Percentiles rank a stretch among this genome's conserved stretches.
Evolutionary conservation across 2,797 vertebrate genomes (phyloP).

Genomic region (Pteronotus mesoamericanus): DNA sequence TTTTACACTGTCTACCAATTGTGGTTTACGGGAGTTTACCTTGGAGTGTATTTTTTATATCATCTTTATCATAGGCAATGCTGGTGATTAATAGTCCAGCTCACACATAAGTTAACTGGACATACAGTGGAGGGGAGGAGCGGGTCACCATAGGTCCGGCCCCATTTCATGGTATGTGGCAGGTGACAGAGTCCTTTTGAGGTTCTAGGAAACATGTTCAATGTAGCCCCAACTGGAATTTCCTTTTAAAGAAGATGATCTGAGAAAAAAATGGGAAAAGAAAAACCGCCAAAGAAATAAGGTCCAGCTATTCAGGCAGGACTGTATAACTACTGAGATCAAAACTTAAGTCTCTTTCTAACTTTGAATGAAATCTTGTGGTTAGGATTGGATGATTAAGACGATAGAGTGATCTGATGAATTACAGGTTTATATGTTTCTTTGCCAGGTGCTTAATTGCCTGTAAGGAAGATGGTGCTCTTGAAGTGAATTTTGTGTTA

Average conservation of each 20-base stretch:
- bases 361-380: background rate
- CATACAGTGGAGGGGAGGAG: background rate
- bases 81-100: background rate
- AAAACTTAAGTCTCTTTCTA: background rate
- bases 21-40: background rate
- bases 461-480: background rate
- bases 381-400: background rate
- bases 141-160: background rate
- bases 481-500: background rate
- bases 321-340: background rate
- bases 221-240: background rate
- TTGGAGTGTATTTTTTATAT: background rate
- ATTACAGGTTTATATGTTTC: background rate
- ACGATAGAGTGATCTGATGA: background rate
- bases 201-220: background rate
- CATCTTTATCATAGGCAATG: background rate
- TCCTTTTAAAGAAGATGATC: background rate
- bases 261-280: background rate
- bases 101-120: background rate
- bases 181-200: background rate
- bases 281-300: background rate
- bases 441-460: background rate
- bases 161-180: background rate
- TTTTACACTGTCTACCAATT: background rate
- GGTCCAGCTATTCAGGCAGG: background rate